These are phyloP conservation scores for Psilopsiagon aymara DNA, from an alignment of 2,113 vertebrate species.

Conservation along the genomic window DNA sequence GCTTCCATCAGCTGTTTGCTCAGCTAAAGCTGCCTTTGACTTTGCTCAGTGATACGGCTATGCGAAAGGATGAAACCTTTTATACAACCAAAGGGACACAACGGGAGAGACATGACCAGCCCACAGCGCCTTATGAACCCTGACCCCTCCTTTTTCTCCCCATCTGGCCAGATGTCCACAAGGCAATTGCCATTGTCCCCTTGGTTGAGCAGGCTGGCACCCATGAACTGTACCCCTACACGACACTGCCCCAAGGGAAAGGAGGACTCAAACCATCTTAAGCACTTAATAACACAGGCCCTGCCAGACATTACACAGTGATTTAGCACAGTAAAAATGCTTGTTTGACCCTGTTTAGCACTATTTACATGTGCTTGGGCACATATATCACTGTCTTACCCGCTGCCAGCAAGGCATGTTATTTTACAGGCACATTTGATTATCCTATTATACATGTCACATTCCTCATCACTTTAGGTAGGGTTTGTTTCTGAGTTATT, in stretches of 20 bases:
- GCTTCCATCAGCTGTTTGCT: background rate
- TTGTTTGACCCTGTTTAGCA: background rate
- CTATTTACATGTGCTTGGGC: background rate
- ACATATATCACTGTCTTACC: background rate
- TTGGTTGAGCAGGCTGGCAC: fast-evolving
- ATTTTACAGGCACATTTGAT: background rate
- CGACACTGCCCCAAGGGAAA: background rate
- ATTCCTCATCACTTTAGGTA: background rate
- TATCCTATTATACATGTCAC: background rate
- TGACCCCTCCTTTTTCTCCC: no score
- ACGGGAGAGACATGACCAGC: fast-evolving
- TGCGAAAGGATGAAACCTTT: background rate
- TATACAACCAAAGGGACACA: background rate
- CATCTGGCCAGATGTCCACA: background rate
- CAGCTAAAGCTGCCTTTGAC: background rate
- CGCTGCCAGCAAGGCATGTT: background rate
- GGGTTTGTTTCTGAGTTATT: background rate
- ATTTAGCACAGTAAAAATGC: background rate
- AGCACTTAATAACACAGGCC: background rate
- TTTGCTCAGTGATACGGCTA: background rate
- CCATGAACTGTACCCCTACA: background rate
- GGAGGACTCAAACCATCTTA: background rate
- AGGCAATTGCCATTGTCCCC: background rate
- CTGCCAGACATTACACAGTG: background rate
- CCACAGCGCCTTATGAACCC: background rate